These are phyloP conservation scores for Endotricha flammealis DNA, from an alignment of 2,888 invertebrate species.

Conservation along the genomic window DNA sequence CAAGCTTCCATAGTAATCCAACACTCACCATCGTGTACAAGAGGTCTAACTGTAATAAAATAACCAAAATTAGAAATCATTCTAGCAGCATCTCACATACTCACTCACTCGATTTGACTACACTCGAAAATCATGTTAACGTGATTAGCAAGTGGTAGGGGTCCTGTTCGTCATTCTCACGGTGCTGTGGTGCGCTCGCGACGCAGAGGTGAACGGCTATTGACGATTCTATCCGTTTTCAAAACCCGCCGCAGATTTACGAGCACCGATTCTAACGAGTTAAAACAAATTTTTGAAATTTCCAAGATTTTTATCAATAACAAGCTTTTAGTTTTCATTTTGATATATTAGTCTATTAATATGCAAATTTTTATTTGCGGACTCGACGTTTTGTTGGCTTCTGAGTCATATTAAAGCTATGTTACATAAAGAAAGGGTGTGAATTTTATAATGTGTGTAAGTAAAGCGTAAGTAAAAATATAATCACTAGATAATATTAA, in stretches of 20 bases:
- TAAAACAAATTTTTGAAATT: background rate
- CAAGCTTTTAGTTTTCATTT: background rate
- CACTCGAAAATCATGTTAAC: constrained; percentile 13
- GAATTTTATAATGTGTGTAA: too few species aligned
- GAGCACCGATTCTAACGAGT: background rate
- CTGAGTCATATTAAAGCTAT: background rate
- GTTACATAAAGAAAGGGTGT: too few species aligned
- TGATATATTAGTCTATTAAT: constrained; percentile 2
- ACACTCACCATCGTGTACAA: too few species aligned
- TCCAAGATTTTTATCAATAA: background rate
- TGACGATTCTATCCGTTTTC: constrained; percentile 41
- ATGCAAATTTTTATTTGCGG: background rate
- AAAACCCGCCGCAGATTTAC: constrained; percentile 42
- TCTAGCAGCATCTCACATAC: too few species aligned
- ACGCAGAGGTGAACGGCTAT: constrained; percentile 26
- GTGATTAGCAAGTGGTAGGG: constrained; percentile 18
- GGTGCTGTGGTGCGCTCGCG: constrained; percentile 13
- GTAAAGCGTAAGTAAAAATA: too few species aligned
- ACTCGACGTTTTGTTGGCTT: background rate
- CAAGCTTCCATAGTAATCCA: background rate
- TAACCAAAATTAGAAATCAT: too few species aligned
- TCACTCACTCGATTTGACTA: background rate
- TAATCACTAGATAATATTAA: too few species aligned
- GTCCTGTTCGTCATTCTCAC: constrained; percentile 17
- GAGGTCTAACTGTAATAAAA: too few species aligned